Evolutionary conservation across 2,888 invertebrate genomes (phyloP).

Genomic region (Glyphotaelius pellucidus): DNA sequence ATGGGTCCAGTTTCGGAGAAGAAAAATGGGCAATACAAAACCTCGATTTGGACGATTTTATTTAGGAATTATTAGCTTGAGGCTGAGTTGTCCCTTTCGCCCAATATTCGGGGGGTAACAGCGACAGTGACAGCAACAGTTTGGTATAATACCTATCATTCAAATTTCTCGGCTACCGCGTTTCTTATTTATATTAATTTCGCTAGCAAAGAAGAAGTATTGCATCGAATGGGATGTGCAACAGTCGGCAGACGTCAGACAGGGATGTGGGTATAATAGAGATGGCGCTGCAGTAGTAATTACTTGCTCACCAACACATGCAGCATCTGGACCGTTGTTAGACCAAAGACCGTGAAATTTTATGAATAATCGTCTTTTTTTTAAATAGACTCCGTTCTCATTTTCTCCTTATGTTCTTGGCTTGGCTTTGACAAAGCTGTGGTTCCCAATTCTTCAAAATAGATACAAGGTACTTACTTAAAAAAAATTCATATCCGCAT

Average conservation of each 20-base stretch:
- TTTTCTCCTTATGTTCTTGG: constrained; percentile 6
- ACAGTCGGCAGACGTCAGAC: neutral
- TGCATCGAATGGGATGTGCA: neutral
- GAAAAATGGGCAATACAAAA: no score
- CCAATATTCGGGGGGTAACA: no score
- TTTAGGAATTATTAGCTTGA: no score
- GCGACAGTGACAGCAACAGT: no score
- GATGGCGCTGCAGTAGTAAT: neutral
- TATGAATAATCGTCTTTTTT: constrained; percentile 37
- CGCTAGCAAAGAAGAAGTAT: neutral
- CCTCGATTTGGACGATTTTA: no score
- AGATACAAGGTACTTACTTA: no score
- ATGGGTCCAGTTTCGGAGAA: no score
- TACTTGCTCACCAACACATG: constrained; percentile 20
- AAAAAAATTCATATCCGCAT: no score
- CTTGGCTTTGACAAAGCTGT: neutral
- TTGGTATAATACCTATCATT: no score
- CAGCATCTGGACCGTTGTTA: constrained; percentile 34
- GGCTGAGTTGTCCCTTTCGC: no score
- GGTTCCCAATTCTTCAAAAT: neutral
- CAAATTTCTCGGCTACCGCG: no score
- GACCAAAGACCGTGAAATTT: constrained; percentile 46
- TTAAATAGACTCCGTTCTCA: constrained; percentile 36
- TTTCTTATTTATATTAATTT: no score
- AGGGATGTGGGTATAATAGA: neutral